phyloP scores from a whole-genome alignment of 2,113 vertebrate genomes.

The cat (Felis catus) region F.catus_Fca126_mat1.0 CM031420.1:18819001-18819500 shows the following conservation, averaged over 20 bases:
- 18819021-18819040: neutral
- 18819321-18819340: accelerated
- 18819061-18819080: accelerated
- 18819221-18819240: neutral
- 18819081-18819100: accelerated
- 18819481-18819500: neutral
- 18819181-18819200: neutral
- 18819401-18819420: neutral
- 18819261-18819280: neutral
- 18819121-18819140: neutral
- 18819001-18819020: neutral
- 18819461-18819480: neutral
- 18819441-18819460: neutral
- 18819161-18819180: neutral
- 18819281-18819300: neutral
- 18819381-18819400: neutral
- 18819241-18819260: too few relatives aligned
- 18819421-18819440: neutral
- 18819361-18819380: neutral
- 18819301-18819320: neutral
- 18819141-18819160: neutral
- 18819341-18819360: neutral
- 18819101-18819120: neutral
- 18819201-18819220: neutral
- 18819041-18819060: accelerated